Conservation (phyloP, 2,113 vertebrate genomes). For the Malaclemys terrapin region DNA sequence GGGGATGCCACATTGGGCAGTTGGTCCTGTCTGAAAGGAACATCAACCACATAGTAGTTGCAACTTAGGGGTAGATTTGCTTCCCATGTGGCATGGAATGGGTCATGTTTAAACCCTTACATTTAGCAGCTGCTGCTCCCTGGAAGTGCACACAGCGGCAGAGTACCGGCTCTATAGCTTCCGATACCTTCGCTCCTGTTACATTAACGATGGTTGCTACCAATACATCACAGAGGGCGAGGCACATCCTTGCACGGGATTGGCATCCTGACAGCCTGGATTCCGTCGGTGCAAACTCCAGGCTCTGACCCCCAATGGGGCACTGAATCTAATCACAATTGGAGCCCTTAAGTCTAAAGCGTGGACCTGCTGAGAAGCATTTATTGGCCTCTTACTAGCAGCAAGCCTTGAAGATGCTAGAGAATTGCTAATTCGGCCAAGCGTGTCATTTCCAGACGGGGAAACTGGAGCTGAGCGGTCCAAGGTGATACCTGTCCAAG, state of each 20-base stretch:
- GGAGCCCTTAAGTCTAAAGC: background rate
- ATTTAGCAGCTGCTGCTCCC: background rate
- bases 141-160: background rate
- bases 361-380: background rate
- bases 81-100: background rate
- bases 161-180: background rate
- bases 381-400: background rate
- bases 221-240: background rate
- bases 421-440: background rate
- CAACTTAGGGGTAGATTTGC: background rate
- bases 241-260: background rate
- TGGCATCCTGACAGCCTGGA: background rate
- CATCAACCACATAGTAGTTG: fast-evolving
- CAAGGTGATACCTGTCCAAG: background rate
- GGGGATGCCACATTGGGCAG: fast-evolving
- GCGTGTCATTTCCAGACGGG: background rate
- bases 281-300: background rate
- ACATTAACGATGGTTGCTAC: background rate
- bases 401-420: background rate
- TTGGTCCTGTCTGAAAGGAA: background rate
- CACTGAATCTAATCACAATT: background rate
- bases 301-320: background rate
- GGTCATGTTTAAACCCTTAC: background rate
- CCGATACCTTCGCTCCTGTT: background rate
- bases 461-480: background rate